These are phyloP conservation scores for Falco rusticolus DNA, from an alignment of 2,797 vertebrate species.

Conservation along the genomic window DNA sequence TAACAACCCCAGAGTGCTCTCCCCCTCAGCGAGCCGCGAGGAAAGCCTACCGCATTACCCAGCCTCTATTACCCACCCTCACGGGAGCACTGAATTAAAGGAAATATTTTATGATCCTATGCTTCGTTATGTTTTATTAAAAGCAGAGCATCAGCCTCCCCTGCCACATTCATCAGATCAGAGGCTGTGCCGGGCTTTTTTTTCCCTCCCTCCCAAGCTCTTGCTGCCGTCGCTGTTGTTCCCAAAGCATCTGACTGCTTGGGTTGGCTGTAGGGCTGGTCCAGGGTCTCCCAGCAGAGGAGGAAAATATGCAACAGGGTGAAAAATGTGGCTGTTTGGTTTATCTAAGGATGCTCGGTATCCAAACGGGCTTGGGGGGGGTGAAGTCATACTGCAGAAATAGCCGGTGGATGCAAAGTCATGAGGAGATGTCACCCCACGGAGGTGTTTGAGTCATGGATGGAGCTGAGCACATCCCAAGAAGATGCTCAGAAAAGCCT, in stretches of 20 bases:
- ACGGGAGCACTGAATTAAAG: conserved; percentile 73
- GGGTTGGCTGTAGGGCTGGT: fast-evolving
- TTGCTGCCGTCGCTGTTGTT: background rate
- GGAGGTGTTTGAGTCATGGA: background rate
- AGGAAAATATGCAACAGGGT: background rate
- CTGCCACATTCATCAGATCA: conserved; percentile 18
- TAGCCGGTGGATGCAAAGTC: fast-evolving
- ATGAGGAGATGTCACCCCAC: fast-evolving
- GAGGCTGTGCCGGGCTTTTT: background rate
- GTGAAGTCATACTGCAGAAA: background rate
- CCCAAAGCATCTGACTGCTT: background rate
- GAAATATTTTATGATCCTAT: conserved; percentile 75
- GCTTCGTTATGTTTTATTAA: conserved; percentile 81
- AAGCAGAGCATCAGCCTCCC: conserved; percentile 43
- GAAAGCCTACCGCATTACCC: background rate
- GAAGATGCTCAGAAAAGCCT: background rate
- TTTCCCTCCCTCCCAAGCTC: background rate
- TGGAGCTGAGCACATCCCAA: no score
- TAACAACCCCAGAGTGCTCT: background rate
- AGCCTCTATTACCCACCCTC: conserved; percentile 34
- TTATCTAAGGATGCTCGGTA: fast-evolving
- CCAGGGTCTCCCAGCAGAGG: background rate
- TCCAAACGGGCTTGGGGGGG: fast-evolving
- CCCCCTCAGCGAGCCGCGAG: background rate
- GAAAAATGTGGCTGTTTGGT: background rate